Conservation (phyloP, 2,113 vertebrate genomes). For the Lota lota region DNA sequence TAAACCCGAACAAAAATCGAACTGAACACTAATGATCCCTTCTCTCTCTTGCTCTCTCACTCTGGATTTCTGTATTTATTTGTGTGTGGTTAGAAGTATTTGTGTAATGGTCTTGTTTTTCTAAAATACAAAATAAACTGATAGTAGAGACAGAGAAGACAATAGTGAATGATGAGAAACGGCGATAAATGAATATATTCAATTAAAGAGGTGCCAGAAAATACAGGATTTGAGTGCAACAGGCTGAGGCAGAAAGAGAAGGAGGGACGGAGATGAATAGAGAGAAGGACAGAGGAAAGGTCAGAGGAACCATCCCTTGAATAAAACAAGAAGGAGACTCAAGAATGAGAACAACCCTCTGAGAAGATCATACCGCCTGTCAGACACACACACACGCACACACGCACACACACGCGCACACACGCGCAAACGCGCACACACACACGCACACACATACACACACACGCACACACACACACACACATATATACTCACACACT, state of each 20-base stretch:
- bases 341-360: slow-evolving; percentile 26
- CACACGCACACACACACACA: slow-evolving; percentile 4
- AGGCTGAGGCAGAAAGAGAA: slow-evolving; percentile 7
- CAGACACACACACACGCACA: slow-evolving; percentile 16
- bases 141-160: too few relatives aligned
- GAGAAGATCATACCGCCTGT: slow-evolving; percentile 39
- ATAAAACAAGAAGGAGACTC: slow-evolving; percentile 8
- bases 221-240: neutral
- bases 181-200: too few relatives aligned
- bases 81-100: too few relatives aligned
- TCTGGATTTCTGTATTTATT: too few relatives aligned
- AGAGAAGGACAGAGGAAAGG: slow-evolving; percentile 16
- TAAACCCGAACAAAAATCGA: too few relatives aligned
- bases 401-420: slow-evolving; percentile 21
- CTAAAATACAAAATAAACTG: too few relatives aligned
- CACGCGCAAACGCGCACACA: neutral
- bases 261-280: slow-evolving; percentile 2
- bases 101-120: too few relatives aligned
- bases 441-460: slow-evolving; percentile 2
- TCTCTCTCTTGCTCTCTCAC: too few relatives aligned
- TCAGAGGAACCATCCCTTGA: slow-evolving; percentile 15
- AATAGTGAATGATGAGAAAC: too few relatives aligned
- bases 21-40: too few relatives aligned
- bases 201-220: too few relatives aligned
- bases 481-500: too few relatives aligned